phyloP scores from a whole-genome alignment of 23 tunicate species.

The Trididemnum clinides region DNA sequence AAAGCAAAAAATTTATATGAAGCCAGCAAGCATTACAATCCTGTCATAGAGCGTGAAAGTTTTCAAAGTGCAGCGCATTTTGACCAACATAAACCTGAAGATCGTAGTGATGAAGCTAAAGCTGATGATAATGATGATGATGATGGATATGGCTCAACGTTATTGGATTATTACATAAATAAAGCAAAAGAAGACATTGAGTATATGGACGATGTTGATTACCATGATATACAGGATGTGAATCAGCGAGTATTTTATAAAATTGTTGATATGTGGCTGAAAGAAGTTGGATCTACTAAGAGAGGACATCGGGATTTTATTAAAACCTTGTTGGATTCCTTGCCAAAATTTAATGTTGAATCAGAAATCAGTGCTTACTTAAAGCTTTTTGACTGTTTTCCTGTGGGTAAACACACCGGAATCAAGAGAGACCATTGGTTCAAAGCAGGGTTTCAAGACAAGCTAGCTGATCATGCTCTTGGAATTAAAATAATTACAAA shows the following conservation, averaged over 20 bases:
- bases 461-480: constrained; percentile 68
- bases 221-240: constrained; percentile 57
- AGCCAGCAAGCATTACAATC: too few relatives aligned
- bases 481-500: constrained; percentile 42
- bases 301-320: constrained; percentile 89
- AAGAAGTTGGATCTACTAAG: constrained; percentile 69
- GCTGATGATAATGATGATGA: background rate
- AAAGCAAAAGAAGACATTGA: constrained; percentile 73
- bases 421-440: constrained; percentile 68
- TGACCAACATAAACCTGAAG: background rate
- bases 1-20: too few relatives aligned
- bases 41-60: too few relatives aligned
- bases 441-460: constrained; percentile 73
- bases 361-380: constrained; percentile 69
- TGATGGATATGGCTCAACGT: constrained; percentile 40
- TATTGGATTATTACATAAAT: constrained; percentile 65
- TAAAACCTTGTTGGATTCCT: constrained; percentile 53
- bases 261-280: constrained; percentile 88
- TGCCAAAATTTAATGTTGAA: constrained; percentile 71
- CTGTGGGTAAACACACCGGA: constrained; percentile 82
- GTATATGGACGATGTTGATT: constrained; percentile 66
- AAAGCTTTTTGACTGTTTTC: constrained; percentile 82
- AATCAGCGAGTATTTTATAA: constrained; percentile 78
- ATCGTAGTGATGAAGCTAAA: background rate
- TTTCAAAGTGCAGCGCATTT: too few relatives aligned